These are phyloP conservation scores for Aleiodes sp. DNA, from an alignment of 1,140 invertebrate species.

Conservation along the genomic window DNA sequence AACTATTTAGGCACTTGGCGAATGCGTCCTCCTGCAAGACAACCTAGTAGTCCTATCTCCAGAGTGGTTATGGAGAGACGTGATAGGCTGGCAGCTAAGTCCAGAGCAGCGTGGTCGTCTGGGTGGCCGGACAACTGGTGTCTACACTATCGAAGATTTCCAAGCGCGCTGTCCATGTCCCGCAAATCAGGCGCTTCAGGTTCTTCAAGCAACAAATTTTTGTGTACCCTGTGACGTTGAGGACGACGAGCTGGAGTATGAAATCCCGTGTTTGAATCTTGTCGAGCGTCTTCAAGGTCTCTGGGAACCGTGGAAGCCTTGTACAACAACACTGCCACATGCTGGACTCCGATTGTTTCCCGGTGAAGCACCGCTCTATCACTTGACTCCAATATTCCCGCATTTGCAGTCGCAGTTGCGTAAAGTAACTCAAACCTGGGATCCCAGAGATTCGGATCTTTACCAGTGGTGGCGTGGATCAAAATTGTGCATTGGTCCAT, in stretches of 20 bases:
- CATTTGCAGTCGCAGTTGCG: conserved; percentile 77
- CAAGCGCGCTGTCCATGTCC: conserved; percentile 80
- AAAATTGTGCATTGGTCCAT: conserved; percentile 77
- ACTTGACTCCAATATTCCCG: conserved; percentile 75
- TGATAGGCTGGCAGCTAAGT: conserved; percentile 78
- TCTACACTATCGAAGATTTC: conserved; percentile 82
- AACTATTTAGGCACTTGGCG: conserved; percentile 54
- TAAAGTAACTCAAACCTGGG: conserved; percentile 68
- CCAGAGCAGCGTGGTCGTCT: conserved; percentile 71
- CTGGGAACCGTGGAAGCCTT: conserved; percentile 76
- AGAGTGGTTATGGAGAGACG: conserved; percentile 77
- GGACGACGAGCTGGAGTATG: conserved; percentile 78
- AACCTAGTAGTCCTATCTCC: conserved; percentile 81
- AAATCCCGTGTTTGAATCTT: conserved; percentile 84
- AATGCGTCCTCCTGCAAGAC: conserved; percentile 62
- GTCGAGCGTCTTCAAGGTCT: conserved; percentile 77
- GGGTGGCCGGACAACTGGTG: conserved; percentile 76
- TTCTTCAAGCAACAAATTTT: conserved; percentile 76
- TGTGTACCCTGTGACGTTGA: conserved; percentile 81
- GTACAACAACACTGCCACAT: conserved; percentile 69
- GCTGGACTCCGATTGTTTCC: conserved; percentile 74
- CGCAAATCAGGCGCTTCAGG: conserved; percentile 74
- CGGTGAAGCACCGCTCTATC: conserved; percentile 68
- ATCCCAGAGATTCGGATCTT: conserved; percentile 73
- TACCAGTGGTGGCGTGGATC: conserved; percentile 84